These are phyloP conservation scores for Odontothrips loti DNA, from an alignment of 2,888 invertebrate genomes.

Conservation along the genomic window DNA sequence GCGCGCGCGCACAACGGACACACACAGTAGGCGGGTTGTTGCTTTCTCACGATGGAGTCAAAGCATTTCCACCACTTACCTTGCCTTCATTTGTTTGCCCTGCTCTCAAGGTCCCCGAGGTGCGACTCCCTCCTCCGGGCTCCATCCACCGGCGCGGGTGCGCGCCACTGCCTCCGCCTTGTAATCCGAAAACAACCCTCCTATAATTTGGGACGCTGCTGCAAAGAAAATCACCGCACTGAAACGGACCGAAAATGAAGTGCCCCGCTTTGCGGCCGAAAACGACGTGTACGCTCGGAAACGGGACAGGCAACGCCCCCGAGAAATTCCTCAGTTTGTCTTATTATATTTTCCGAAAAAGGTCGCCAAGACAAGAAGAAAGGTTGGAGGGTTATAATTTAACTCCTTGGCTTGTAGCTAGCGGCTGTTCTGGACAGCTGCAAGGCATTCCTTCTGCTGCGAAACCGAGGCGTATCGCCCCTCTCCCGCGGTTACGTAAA, in stretches of 20 bases:
- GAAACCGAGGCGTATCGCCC: too few relatives aligned
- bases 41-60: constrained; percentile 18
- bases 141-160: neutral
- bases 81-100: constrained; percentile 15
- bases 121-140: neutral
- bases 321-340: too few relatives aligned
- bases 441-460: too few relatives aligned
- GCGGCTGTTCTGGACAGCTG: too few relatives aligned
- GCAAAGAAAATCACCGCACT: neutral
- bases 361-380: too few relatives aligned
- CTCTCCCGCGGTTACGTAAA: too few relatives aligned
- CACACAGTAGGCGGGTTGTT: neutral
- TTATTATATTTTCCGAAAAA: too few relatives aligned
- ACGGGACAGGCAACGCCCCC: neutral
- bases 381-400: too few relatives aligned
- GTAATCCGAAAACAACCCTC: constrained; percentile 25
- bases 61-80: constrained; percentile 24
- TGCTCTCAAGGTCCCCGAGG: constrained; percentile 12
- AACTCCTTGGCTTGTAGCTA: too few relatives aligned
- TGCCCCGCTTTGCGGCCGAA: neutral
- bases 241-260: neutral
- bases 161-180: neutral
- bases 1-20: neutral
- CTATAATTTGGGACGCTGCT: neutral
- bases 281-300: too few relatives aligned